Evolutionary conservation across 2,113 vertebrate species (phyloP), one percentile per base, ranked within the genome.

Genomic region (Pycnonotus jocosus): DNA sequence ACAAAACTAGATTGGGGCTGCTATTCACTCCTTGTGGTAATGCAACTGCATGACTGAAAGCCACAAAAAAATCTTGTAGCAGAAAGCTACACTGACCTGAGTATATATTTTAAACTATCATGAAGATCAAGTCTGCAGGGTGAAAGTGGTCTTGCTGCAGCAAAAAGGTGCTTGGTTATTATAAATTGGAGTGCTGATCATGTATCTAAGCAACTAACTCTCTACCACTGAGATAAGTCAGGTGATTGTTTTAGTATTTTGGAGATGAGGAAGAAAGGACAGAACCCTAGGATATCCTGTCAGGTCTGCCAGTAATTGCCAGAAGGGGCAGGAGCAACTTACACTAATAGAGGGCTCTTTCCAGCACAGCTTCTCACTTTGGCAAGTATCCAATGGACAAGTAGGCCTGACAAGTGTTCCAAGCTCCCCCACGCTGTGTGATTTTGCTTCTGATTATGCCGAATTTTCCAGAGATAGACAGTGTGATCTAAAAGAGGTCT

Each of bases 11-110:
- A 81, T 0, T 50, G 17, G n/a, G 27, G 31, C 38, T 78, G 38
- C 64, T 95, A 72, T 80, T 94, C 44, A 22, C 56, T 90, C 80
- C 83, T 79, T 92, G 83, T 84, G 88, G 92, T 90, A 86, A 71
- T 37, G 21, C 40, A 66, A 72, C 31, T 88, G 53, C 21, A 0
- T 81, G 24, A 74, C 69, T 70, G 61, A 95, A 95, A 95, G 83
- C 83, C 86, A 81, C 92, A 94, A 79, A 92, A 25, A 74, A 69
- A n/a, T 38, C 37, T 68, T 50, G 81, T 20, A 85, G 62, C 81
- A 92, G 44, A 94, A 92, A 82, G 37, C 40, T 81, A 19, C 24
- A 12, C 28, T 69, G 17, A 17, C 33, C 15, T 33, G n/a, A 86
- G 61, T 51, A 62, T 42, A 6, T 42, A 44, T 83, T 78, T 86